Evolutionary conservation across 2,113 vertebrate genomes (phyloP).

Genomic region (Poecilia latipinna): DNA sequence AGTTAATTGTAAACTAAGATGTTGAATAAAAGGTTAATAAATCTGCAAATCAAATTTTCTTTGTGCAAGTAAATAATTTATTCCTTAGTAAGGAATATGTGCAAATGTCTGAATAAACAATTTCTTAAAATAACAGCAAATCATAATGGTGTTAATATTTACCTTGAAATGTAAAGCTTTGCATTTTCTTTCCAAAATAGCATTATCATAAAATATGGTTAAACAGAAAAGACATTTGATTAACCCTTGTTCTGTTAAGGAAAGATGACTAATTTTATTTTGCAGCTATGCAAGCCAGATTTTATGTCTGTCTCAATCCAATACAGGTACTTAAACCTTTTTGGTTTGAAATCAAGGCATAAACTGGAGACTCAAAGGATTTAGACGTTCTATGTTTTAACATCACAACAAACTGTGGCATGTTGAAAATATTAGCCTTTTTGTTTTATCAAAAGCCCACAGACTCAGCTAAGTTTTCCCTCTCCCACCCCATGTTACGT

Average conservation of each 20-base stretch:
- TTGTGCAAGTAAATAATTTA: not conserved
- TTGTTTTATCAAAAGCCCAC: too few relatives aligned
- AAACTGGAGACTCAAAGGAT: not conserved
- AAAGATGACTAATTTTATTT: not conserved
- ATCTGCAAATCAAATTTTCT: not conserved
- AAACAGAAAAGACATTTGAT: too few relatives aligned
- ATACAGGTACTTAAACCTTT: not conserved
- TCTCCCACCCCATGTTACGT: constrained; percentile 50
- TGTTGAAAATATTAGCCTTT: not conserved
- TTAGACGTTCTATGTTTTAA: not conserved
- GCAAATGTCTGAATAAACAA: too few relatives aligned
- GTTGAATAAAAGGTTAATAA: too few relatives aligned
- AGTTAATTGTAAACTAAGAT: too few relatives aligned
- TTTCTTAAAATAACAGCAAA: not conserved
- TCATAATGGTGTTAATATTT: not conserved
- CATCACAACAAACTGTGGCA: not conserved
- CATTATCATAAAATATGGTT: too few relatives aligned
- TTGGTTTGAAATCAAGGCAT: not conserved
- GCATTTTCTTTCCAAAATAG: too few relatives aligned
- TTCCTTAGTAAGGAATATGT: too few relatives aligned
- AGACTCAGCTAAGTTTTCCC: constrained; percentile 32
- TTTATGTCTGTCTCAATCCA: not conserved
- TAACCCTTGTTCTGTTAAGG: not conserved
- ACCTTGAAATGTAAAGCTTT: not conserved
- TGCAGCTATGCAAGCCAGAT: not conserved